These are phyloP conservation scores for Volucella bombylans DNA, from an alignment of 2,888 invertebrate species.

Conservation along the genomic window DNA sequence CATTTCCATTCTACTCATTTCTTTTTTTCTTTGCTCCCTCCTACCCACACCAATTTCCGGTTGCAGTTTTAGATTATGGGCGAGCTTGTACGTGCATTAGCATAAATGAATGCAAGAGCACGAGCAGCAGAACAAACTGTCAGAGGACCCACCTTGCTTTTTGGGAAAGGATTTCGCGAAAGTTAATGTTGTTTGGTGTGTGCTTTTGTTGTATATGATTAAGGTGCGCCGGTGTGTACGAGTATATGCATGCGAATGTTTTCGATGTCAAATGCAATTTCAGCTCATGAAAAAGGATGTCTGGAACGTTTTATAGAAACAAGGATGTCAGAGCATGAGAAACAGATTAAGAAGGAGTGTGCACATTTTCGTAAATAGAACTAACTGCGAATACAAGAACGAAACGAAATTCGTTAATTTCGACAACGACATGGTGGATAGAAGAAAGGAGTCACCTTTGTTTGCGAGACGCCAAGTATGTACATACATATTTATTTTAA, in stretches of 20 bases:
- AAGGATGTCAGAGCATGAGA: neutral
- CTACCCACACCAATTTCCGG: neutral
- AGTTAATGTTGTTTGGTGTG: conserved; percentile 2
- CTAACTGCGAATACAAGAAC: neutral
- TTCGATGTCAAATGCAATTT: conserved; percentile 41
- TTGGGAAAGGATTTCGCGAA: conserved; percentile 1
- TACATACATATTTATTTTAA: conserved; percentile 59
- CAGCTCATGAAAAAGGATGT: conserved; percentile 20
- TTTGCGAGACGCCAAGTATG: conserved; percentile 35
- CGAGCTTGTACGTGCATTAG: conserved; percentile 10
- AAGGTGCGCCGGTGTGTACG: too few species aligned
- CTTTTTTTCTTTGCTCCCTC: neutral
- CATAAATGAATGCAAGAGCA: conserved; percentile 11
- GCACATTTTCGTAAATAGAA: neutral
- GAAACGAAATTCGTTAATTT: conserved; percentile 46
- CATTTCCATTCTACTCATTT: too few species aligned
- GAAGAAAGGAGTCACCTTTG: conserved; percentile 19
- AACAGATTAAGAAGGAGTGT: conserved; percentile 2
- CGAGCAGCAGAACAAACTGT: neutral
- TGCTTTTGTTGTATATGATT: neutral
- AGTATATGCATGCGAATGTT: neutral
- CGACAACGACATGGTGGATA: neutral
- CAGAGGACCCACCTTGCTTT: neutral
- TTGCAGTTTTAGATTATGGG: neutral
- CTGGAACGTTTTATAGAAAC: conserved; percentile 9